Base-by-base conservation (phyloP, 2,113 vertebrate genomes). In the Neoarius graeffei region DNA sequence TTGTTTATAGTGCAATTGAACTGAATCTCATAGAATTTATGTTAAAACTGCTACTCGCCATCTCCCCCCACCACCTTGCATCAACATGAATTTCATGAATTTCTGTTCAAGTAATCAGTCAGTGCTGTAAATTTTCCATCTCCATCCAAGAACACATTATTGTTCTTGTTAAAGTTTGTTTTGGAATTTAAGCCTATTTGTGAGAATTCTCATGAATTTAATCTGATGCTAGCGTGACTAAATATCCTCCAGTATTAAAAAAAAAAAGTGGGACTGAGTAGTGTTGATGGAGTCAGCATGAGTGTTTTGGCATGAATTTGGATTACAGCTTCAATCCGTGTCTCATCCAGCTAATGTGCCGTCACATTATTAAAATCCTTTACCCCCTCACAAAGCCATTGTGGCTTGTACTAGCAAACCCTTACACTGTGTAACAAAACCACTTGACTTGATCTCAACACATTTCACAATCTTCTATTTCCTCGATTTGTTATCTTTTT, bases 341-440 rank as follows among this genome's bases (percentile, higher is more conserved):
- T 62, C 56, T 71, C 85, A 59, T 74, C 85, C 69, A 66, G 23
- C 85, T 86, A 88, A 90, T 80, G 76, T 67, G 7, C 82, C 9
- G 35, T 76, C 84, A 83, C 87, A 86, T 90, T 88, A 88, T 84
- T 84, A 83, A 90, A 88, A 90, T 90, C 87, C 76, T 7, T 59
- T 83, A 20, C 30, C 85, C 14, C 67, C 54, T 48, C 62, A 67
- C 59, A 67, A 83, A 52, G 30, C n/a, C 30, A 52, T 42, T 42
- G 54, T 11, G 25, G 66, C 89, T 83, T 71, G 50, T 74, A 67
- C 73, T 42, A 30, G 11, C 77, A 60, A 64, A 50, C 42, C 9
- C 82, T 83, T 56, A 60, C 30, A 76, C 89, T 69, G 2, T 42
- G 7, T 81, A 83, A 89, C 35, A 87, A 71, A 9, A 85, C 56